These are phyloP conservation scores for Prochilodus magdalenae DNA, from an alignment of 2,113 vertebrate genomes.

Conservation along the genomic window DNA sequence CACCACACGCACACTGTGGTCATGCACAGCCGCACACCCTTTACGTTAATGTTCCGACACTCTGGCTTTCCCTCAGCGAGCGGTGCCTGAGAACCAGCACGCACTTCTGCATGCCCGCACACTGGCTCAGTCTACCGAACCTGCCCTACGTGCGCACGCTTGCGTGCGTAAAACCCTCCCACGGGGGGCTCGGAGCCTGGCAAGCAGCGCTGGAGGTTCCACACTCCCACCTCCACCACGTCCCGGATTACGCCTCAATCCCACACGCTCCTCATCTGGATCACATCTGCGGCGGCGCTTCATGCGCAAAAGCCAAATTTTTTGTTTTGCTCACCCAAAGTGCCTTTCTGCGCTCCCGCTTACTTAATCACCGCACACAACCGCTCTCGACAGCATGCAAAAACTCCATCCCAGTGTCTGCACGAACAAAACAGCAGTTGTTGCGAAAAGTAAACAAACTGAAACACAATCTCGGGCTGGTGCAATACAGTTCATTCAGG, in stretches of 20 bases:
- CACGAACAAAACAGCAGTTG: too few relatives aligned
- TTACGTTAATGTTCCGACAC: background rate
- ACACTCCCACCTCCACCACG: background rate
- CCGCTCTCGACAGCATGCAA: too few relatives aligned
- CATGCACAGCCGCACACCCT: background rate
- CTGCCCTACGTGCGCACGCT: background rate
- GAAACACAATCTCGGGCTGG: too few relatives aligned
- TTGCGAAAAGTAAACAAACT: too few relatives aligned
- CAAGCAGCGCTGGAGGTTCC: background rate
- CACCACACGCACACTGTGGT: too few relatives aligned
- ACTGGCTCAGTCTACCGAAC: background rate
- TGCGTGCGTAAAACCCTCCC: too few relatives aligned
- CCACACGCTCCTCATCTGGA: slow-evolving; percentile 2
- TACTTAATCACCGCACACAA: background rate
- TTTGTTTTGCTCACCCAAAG: background rate
- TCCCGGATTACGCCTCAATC: background rate
- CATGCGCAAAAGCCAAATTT: background rate
- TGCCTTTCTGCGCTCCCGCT: background rate
- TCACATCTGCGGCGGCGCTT: background rate
- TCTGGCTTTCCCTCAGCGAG: too few relatives aligned
- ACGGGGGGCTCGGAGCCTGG: background rate
- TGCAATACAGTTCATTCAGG: too few relatives aligned
- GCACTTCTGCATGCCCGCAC: background rate
- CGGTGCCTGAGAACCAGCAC: too few relatives aligned
- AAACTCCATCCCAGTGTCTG: too few relatives aligned